Base-by-base conservation (phyloP, 2,888 invertebrate species). In the Caradrina clavipalpis region DNA sequence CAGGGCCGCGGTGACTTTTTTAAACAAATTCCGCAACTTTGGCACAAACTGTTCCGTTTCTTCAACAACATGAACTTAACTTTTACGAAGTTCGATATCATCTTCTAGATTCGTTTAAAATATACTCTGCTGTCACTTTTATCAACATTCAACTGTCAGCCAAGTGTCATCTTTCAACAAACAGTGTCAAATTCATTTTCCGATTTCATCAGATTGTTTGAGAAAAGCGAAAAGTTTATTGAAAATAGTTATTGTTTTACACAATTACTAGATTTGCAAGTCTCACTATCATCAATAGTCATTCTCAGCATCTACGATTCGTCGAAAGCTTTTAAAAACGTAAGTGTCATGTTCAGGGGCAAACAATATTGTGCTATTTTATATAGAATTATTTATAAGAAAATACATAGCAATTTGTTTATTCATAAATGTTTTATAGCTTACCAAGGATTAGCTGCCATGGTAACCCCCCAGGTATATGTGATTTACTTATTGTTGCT, bases 391-490 rank as follows among this genome's bases (percentile, higher is more conserved):
- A 22, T 49, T 45, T 35, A 22, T 49, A 0, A 7, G 2, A 22
- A 19, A 53, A 47, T 47, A 17, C 21, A 26, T 19, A 49, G 31
- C 42, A 53, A 17, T 54, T 51, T 73, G 56, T 71, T 56, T 26
- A 70, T 72, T 71, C 10, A 60, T 42, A 68, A 74, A 74, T 81
- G 72, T 89, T 91, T 89, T 85, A 86, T 91, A 91, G 91, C 91
- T 88, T 89, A 77, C 90, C 80, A 78, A 89, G 94, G 94, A 94
- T 83, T 80, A 86, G 88, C 90, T 88, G 90, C 90, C 79, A 94
- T 94, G 94, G 87, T 85, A 81, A 83, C 87, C 55, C 69, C 87
- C 69, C 87, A 94, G 94, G 94, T 94, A 94, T 86, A 82, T 68
- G 42, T 47, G 45, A 77, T 81, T 83, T 75, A n/a, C 19, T 53